Evolutionary conservation across 2,113 vertebrate genomes (phyloP), one percentile per base, ranked within the genome.

Genomic region (Oncorhynchus mykiss): DNA sequence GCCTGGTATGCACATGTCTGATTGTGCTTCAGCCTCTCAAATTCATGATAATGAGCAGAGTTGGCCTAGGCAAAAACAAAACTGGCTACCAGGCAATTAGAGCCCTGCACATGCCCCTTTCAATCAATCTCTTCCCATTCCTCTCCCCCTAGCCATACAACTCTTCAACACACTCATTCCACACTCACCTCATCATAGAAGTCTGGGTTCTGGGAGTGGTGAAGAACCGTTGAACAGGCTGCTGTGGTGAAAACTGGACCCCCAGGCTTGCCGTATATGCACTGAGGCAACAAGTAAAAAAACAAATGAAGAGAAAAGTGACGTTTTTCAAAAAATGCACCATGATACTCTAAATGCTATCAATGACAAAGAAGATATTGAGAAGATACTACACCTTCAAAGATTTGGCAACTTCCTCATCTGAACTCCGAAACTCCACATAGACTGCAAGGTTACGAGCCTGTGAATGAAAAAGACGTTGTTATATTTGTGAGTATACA

Each of bases 131-230:
- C 65, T 29, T 3, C 29, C 25, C 29, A 4, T 4, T 6, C 20
- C 67, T n/a, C 14, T 67, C 66, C 12, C 66, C 27, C 14, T 66
- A 4, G 24, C 4, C 20, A 64, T 25, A 12, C 60, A 64, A 16
- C 4, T 66, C n/a, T 16, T 31, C 49, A 31, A 34, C 31, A 24
- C 22, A n/a, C n/a, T 60, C 5, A 62, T 25, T 6, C 62, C 67
- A 64, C 70, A 71, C 93, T 91, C 84, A 98, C 98, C 96, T 99
- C 98, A 71, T 99, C 97, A 1, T 93, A 99, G 89, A 99, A 99
- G 92, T 99, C 98, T 0, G 98, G 97, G 81, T 95, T 99, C 93
- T 98, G 98, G 14, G 95, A 97, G 85, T 99, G 98, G 88, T 99
- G 96, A 0, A 99, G 93, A 59, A 99, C 97, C 11, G 95, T 93